phyloP scores from a whole-genome alignment of 2,888 invertebrate genomes.

The Stenodera caucasica region DNA sequence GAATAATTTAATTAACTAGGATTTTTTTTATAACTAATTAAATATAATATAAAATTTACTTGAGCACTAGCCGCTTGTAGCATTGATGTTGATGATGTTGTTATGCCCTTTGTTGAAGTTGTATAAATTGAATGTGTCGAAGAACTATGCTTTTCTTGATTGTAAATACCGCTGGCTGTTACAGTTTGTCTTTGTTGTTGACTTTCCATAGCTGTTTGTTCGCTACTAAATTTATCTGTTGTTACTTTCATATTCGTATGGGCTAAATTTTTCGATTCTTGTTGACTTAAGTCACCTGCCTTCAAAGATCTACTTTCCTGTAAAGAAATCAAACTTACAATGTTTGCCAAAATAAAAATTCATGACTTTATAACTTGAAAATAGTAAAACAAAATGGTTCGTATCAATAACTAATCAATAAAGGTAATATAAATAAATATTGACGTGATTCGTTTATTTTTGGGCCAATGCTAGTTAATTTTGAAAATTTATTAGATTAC shows the following conservation, averaged over 20 bases:
- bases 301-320: slow-evolving; percentile 84
- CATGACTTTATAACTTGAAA: too few species aligned
- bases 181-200: slow-evolving; percentile 77
- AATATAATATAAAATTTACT: too few species aligned
- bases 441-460: neutral
- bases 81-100: slow-evolving; percentile 60
- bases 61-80: slow-evolving; percentile 42
- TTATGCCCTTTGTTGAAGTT: slow-evolving; percentile 74
- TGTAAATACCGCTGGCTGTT: slow-evolving; percentile 77
- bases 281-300: slow-evolving; percentile 81
- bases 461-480: neutral
- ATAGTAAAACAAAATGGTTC: neutral
- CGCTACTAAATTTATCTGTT: slow-evolving; percentile 83
- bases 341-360: neutral
- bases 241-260: slow-evolving; percentile 82
- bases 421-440: neutral
- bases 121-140: slow-evolving; percentile 78
- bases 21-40: too few species aligned
- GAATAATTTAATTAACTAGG: too few species aligned
- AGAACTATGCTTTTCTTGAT: slow-evolving; percentile 70
- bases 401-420: neutral
- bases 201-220: slow-evolving; percentile 69
- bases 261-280: slow-evolving; percentile 83
- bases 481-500: neutral
- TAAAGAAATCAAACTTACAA: slow-evolving; percentile 40